These are phyloP conservation scores for Palythoa caribaeorum DNA, from an alignment of 92 coral and sea anemone species.

Conservation along the genomic window DNA sequence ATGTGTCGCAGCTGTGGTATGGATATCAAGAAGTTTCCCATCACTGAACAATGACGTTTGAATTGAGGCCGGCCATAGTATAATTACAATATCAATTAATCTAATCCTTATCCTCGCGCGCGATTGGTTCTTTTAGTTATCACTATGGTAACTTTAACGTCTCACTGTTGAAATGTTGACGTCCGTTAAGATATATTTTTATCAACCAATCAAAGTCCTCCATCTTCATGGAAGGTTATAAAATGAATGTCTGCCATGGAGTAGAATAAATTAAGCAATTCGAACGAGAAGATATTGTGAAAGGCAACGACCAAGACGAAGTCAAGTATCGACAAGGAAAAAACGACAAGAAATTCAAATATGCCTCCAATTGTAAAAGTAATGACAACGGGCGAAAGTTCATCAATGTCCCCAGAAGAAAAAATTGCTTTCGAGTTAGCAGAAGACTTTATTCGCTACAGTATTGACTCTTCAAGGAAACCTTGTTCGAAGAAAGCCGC, in stretches of 20 bases:
- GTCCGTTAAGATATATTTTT: neutral
- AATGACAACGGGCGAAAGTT: conserved; percentile 20
- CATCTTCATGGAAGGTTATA: neutral
- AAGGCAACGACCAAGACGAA: neutral
- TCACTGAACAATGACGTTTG: too few relatives aligned
- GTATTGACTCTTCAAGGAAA: conserved; percentile 63
- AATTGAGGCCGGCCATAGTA: too few relatives aligned
- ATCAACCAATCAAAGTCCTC: conserved; percentile 43
- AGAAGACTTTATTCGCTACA: conserved; percentile 77
- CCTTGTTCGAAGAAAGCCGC: conserved; percentile 65
- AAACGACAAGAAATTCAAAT: neutral
- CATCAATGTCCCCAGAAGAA: conserved; percentile 62
- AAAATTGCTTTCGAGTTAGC: conserved; percentile 77
- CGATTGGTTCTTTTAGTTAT: too few relatives aligned
- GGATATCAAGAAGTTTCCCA: too few relatives aligned
- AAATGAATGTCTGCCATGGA: neutral
- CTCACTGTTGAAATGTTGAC: neutral
- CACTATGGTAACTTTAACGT: too few relatives aligned
- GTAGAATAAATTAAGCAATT: neutral
- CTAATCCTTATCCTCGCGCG: too few relatives aligned
- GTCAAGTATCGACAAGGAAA: neutral
- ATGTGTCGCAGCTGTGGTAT: too few relatives aligned
- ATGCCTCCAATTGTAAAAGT: conserved; percentile 56
- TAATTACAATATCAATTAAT: too few relatives aligned
- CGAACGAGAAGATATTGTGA: neutral